Percentiles rank a stretch among this genome's conserved stretches.
phyloP scores from a whole-genome alignment of 2,888 invertebrate species.

The Steinernema scapterisci region DNA sequence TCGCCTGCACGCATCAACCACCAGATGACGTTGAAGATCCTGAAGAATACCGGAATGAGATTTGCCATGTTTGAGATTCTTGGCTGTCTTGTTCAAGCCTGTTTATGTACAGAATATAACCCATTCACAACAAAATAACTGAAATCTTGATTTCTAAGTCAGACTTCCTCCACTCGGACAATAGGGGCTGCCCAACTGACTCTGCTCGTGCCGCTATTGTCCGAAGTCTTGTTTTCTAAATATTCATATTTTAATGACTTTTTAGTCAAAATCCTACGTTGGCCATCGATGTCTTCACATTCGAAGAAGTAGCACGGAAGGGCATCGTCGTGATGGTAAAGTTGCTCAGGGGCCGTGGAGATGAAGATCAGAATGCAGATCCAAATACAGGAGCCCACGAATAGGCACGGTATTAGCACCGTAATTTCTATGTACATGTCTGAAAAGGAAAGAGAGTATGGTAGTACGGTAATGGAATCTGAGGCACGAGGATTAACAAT shows the following conservation, averaged over 20 bases:
- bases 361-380: neutral
- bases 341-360: neutral
- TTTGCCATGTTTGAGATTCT: neutral
- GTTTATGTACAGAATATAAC: too few relatives aligned
- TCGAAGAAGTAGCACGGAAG: too few relatives aligned
- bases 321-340: neutral
- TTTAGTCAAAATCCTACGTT: too few relatives aligned
- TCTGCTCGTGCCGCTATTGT: neutral
- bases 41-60: neutral
- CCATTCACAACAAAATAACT: too few relatives aligned
- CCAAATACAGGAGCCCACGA: neutral
- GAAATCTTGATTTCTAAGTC: too few relatives aligned
- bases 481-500: neutral
- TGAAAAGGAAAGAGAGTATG: neutral
- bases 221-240: neutral
- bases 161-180: too few relatives aligned
- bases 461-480: neutral
- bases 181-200: neutral
- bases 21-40: neutral
- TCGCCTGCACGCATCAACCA: neutral
- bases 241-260: too few relatives aligned
- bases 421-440: neutral
- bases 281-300: too few relatives aligned
- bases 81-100: neutral
- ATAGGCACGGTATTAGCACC: neutral